phyloP scores from a whole-genome alignment of 2,888 invertebrate genomes.

The Tetranychus truncatus region DNA sequence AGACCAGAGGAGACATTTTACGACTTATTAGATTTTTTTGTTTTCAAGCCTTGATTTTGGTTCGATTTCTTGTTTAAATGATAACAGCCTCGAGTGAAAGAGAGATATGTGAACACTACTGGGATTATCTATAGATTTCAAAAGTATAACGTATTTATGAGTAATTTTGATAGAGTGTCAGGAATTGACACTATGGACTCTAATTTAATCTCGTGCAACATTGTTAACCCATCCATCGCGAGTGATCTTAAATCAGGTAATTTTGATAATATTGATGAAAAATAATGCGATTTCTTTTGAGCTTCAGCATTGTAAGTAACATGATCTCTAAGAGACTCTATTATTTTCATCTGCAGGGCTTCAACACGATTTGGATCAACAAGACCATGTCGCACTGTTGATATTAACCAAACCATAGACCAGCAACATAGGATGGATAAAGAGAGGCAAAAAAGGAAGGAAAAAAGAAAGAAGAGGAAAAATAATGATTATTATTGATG shows the following conservation, averaged over 20 bases:
- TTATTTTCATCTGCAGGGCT: conserved; percentile 86
- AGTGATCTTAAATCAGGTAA: conserved; percentile 77
- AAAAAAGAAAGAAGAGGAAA: neutral
- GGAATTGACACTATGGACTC: neutral
- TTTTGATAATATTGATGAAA: conserved; percentile 76
- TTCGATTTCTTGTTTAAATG: too few relatives aligned
- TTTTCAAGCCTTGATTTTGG: too few relatives aligned
- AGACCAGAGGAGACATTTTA: too few relatives aligned
- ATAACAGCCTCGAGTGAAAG: neutral
- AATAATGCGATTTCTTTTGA: conserved; percentile 74
- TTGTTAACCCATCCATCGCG: conserved; percentile 55
- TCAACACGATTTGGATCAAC: conserved; percentile 80
- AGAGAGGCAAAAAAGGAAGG: neutral
- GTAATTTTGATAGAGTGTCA: neutral
- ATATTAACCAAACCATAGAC: neutral
- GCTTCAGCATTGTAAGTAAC: conserved; percentile 77
- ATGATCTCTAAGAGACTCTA: conserved; percentile 82
- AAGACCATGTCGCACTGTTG: conserved; percentile 73
- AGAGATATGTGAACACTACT: too few relatives aligned
- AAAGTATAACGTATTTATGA: neutral
- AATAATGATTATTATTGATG: neutral
- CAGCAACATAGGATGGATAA: conserved; percentile 10
- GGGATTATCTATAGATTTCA: neutral
- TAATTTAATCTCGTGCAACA: neutral
- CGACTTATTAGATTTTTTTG: too few relatives aligned